phyloP scores from a whole-genome alignment of 2,888 invertebrate genomes.

The Chymomyza amoena region DNA sequence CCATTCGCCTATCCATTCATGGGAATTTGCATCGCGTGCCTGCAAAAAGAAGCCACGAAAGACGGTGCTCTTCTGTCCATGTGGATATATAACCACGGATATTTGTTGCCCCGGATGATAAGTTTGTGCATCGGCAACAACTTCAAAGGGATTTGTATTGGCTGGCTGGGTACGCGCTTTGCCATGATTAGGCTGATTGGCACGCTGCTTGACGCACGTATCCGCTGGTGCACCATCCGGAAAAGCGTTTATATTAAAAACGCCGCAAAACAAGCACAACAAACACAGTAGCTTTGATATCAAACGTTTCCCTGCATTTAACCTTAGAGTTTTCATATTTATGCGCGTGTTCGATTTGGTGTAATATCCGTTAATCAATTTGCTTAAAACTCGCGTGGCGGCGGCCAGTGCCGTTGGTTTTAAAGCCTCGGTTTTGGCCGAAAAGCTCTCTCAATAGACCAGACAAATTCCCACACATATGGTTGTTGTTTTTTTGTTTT shows the following conservation, averaged over 20 bases:
- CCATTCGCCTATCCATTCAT: slow-evolving; percentile 89
- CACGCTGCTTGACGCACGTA: slow-evolving; percentile 87
- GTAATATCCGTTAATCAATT: slow-evolving; percentile 53
- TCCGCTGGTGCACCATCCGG: slow-evolving; percentile 91
- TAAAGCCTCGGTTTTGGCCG: slow-evolving; percentile 50
- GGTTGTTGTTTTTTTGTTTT: slow-evolving; percentile 22
- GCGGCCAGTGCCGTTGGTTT: slow-evolving; percentile 56
- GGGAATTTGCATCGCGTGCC: slow-evolving; percentile 85
- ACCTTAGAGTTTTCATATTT: slow-evolving; percentile 21
- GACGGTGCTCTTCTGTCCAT: slow-evolving; percentile 77
- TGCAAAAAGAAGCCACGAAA: slow-evolving; percentile 93
- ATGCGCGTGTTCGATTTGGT: slow-evolving; percentile 27
- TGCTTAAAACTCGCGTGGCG: slow-evolving; percentile 58
- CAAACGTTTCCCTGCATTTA: slow-evolving; percentile 8
- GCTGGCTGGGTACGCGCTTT: slow-evolving; percentile 84
- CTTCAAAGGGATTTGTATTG: slow-evolving; percentile 83
- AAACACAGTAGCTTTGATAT: slow-evolving; percentile 43
- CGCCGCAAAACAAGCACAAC: slow-evolving; percentile 63
- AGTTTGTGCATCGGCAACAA: slow-evolving; percentile 83
- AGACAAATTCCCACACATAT: slow-evolving; percentile 23
- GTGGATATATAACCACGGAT: slow-evolving; percentile 78
- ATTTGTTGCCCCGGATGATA: slow-evolving; percentile 86
- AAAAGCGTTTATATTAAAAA: slow-evolving; percentile 79
- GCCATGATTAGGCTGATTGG: slow-evolving; percentile 88
- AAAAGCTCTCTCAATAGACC: slow-evolving; percentile 39